Base-by-base conservation (phyloP, 1,140 invertebrate genomes). In the Popillia japonica region DNA sequence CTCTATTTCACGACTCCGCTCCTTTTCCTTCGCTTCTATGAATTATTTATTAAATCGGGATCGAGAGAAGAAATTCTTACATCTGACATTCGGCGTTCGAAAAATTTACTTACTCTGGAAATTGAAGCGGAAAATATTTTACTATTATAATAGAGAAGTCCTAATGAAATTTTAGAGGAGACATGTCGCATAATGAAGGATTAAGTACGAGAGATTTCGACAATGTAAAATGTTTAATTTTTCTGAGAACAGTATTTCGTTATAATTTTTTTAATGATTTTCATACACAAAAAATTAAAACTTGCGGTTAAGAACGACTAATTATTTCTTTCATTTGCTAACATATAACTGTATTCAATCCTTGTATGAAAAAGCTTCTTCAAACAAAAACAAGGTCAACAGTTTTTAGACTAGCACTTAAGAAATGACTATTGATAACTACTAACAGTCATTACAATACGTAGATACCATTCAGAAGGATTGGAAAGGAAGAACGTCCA, bases 31-130 rank as follows among this genome's bases (percentile, higher is more conserved):
- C 44, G 44, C 6, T 48, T 17, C 44, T 34, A 68, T 68, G 61
- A 68, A 68, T 68, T 68, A 68, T 68, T 68, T 68, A 68, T 68
- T 27, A 27, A 68, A 22, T 68, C 7, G 61, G 61, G 22, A 22
- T 34, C 61, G 11, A 0, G 20, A 34, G 22, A 68, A 68, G 22
- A 55, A 55, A 22, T 23, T 68, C 22, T 23, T 68, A 68, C 22
- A 68, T 68, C 61, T 22, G 14, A 23, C 22, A 6, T 68, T 68
- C 22, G 20, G 14, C 14, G 9, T 68, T 27, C 61, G 61, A 68
- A 68, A 68, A 68, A 27, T 68, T 68, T 68, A 34, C 6, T 68
- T 68, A 10, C 22, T 68, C 27, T 10, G 61, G 20, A 68, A 68
- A 68, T 68, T 9, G 61, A 22, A 27, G 22, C 27, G 3, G 61